A percentile compares a stretch with the other conserved stretches of the same genome.
These are phyloP conservation scores for Madoqua kirkii DNA, from an alignment of 2,113 vertebrate species.

Conservation along the genomic window DNA sequence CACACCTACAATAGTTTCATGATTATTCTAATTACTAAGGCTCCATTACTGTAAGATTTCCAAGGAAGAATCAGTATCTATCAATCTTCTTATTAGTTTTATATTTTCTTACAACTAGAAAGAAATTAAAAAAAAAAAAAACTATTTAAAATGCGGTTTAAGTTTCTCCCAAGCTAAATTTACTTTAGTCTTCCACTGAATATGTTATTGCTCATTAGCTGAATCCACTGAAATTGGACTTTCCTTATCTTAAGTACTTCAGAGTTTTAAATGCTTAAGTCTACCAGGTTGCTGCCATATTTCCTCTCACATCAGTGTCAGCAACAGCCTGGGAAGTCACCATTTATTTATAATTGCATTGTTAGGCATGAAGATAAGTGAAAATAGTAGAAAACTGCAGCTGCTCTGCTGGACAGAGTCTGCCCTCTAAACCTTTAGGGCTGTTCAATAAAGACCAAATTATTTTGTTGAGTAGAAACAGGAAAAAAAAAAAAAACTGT, in stretches of 20 bases:
- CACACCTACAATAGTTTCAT: neutral
- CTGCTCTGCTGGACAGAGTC: conserved; percentile 28
- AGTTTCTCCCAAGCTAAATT: neutral
- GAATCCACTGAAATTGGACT: neutral
- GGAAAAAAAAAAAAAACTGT: neutral
- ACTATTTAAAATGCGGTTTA: neutral
- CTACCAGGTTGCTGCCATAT: conserved; percentile 13
- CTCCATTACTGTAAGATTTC: neutral
- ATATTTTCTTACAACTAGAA: neutral
- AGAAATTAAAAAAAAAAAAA: neutral
- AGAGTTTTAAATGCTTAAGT: neutral
- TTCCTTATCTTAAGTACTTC: neutral
- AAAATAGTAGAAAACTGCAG: conserved; percentile 10
- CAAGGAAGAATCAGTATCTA: neutral
- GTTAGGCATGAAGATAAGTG: neutral
- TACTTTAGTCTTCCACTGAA: neutral
- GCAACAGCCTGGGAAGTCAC: neutral
- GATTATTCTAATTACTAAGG: neutral
- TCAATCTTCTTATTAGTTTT: neutral
- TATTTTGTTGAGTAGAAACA: conserved; percentile 30
- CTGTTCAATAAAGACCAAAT: conserved; percentile 27
- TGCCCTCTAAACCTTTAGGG: conserved; percentile 15
- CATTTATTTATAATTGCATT: conserved; percentile 47
- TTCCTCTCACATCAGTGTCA: conserved; percentile 21
- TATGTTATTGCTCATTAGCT: conserved; percentile 9